Evolutionary conservation across 2,797 vertebrate genomes (phyloP).

Genomic region (Lacerta viridis): DNA sequence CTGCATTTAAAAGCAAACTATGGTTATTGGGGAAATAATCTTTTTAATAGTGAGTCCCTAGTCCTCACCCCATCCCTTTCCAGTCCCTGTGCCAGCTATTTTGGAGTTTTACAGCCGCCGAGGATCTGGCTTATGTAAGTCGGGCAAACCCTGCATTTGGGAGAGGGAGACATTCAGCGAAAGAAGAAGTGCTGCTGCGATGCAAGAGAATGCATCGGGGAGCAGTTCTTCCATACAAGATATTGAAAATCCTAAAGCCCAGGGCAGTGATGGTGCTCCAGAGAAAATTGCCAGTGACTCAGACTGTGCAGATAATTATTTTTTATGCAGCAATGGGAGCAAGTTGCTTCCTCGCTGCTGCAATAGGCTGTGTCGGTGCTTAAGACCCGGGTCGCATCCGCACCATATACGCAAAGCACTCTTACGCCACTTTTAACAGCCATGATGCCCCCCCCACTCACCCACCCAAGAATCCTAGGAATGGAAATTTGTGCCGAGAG

Average conservation of each 20-base stretch:
- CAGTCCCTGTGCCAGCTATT: neutral
- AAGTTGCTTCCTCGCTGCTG: neutral
- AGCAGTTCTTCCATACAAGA: neutral
- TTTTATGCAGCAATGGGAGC: constrained; percentile 8
- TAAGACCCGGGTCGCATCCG: too few relatives aligned
- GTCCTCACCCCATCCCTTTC: too few relatives aligned
- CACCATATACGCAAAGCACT: too few relatives aligned
- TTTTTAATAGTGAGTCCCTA: neutral
- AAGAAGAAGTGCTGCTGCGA: neutral
- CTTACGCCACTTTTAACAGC: too few relatives aligned
- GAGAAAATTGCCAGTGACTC: constrained; percentile 15
- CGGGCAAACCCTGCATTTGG: neutral
- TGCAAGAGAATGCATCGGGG: constrained; percentile 7
- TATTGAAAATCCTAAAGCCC: constrained; percentile 7
- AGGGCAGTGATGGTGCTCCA: neutral
- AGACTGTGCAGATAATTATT: constrained; percentile 3
- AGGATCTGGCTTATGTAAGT: neutral
- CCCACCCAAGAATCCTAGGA: too few relatives aligned
- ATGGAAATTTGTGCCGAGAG: too few relatives aligned
- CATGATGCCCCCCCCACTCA: too few relatives aligned
- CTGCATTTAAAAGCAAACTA: constrained; percentile 11
- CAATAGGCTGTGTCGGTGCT: neutral
- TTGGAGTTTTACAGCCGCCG: neutral
- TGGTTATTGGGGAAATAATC: neutral
- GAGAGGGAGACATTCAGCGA: neutral